Evolutionary conservation across 92 coral and sea anemone species (phyloP), one percentile per base, ranked within the genome.

Genomic region (Zoanthus sociatus): DNA sequence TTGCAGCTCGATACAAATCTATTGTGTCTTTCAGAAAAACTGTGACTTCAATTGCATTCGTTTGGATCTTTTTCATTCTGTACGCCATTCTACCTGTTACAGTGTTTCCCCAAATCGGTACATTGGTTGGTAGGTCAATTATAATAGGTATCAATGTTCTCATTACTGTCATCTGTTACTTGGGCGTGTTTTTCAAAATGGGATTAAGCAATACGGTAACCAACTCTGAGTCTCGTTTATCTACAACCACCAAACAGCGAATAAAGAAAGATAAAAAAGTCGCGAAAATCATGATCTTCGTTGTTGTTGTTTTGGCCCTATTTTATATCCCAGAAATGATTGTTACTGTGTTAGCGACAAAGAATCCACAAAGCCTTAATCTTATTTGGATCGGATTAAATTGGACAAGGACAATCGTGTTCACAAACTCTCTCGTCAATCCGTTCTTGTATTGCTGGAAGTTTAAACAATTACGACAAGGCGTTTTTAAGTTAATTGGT

Each of bases 281-380:
- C 13, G 73, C 75, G 9, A 63, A 21, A 17, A 30, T 53, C n/a
- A 82, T 82, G 86, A 45, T 77, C 26, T 56, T 46, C 8, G 17
- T 42, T 16, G 68, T 71, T 17, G 66, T 47, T 17, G 20, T 33
- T 46, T 74, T 66, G 54, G 86, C 86, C 17, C 63, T 82, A 1
- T 66, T 30, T 55, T 66, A 82, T 44, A 45, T 42, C 60, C 86
- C 76, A 66, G 86, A 60, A 82, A 82, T 66, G 63, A 66, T 82
- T 66, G 60, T 74, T 37, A 61, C 45, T 42, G 63, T 60, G 9
- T 26, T 71, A 9, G 15, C 66, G 17, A 71, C 58, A 45, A 82
- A 82, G 12, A 77, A 77, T 45, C 48, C 83, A 77, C 32, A 13
- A 9, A 77, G 53, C 14, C 1, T 77, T n/a, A 31, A 37, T 9